Base-by-base conservation (phyloP, 1,140 invertebrate genomes). In the Xylocopa sonorina region DNA sequence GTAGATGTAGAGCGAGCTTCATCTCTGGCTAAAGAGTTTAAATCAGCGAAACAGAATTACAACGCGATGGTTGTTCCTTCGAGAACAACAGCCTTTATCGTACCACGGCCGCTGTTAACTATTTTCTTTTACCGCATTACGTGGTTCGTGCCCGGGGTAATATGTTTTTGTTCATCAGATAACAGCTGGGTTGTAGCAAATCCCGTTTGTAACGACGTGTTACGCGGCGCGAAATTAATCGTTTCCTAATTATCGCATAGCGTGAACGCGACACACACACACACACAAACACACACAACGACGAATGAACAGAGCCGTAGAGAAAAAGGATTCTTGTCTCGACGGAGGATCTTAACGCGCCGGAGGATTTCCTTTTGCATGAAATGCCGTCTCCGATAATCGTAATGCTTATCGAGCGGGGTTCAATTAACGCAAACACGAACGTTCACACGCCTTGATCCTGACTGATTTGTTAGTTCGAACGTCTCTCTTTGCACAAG, bases 231-330 rank as follows among this genome's bases (percentile, higher is more conserved):
- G 66, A 68, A 82, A 85, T 85, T 86, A 86, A 86, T 86, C 83
- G 83, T 82, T 86, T 82, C 76, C 83, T 86, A 86, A 86, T 85
- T 82, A 82, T 85, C 84, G 80, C 72, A 85, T 86, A 84, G 83
- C 84, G 84, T 86, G 84, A 85, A 85, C 69, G 68, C 71, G 84
- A 60, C 66, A 62, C 29, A 34, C 29, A 60, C 66, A 62, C 29
- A 34, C 29, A n/a, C n/a, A n/a, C n/a, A n/a, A n/a, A n/a, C n/a
- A n/a, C n/a, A n/a, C n/a, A n/a, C n/a, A n/a, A n/a, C 9, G 18
- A 7, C 64, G 64, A 55, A 41, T 27, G 43, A 29, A 57, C 32
- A 46, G 5, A 48, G 34, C 21, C n/a, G 50, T 21, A 27, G 62
- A 27, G 62, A 72, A 78, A 85, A 85, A 77, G 84, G 83, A 85